A percentile compares a stretch with the other conserved stretches of the same genome.
phyloP scores from a whole-genome alignment of 2,113 vertebrate genomes.

The Heterotilapia buettikoferi region DNA sequence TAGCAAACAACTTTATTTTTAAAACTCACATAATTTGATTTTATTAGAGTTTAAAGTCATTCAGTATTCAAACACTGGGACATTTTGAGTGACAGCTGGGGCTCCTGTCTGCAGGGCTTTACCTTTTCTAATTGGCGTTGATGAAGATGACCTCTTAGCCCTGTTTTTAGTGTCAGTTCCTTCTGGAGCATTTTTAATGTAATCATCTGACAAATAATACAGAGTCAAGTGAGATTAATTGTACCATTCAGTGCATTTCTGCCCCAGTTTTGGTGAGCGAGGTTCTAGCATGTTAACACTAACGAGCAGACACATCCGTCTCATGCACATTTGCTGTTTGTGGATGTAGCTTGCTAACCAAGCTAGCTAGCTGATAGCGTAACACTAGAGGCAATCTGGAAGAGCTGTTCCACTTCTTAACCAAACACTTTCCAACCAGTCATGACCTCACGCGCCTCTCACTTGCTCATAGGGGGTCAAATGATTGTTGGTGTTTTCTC shows the following conservation, averaged over 20 bases:
- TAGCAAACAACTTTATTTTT: neutral
- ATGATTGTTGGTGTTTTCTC: neutral
- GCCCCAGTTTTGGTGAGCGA: neutral
- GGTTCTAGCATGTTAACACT: neutral
- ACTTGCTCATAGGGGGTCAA: neutral
- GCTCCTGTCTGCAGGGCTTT: neutral
- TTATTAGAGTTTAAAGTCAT: neutral
- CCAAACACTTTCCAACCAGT: neutral
- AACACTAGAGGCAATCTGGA: neutral
- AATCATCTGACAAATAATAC: neutral
- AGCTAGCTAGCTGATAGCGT: neutral
- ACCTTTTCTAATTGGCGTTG: neutral
- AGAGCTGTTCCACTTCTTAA: accelerated
- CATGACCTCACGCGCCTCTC: neutral
- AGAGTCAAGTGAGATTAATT: neutral
- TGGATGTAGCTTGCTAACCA: neutral
- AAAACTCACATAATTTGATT: neutral
- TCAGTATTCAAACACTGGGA: neutral
- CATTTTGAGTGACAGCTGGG: neutral
- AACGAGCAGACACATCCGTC: neutral
- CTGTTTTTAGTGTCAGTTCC: neutral
- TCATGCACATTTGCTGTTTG: neutral
- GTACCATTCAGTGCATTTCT: accelerated
- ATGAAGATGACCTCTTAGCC: neutral
- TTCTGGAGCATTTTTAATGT: neutral